These are phyloP conservation scores for Leptobrachium leishanense DNA, from an alignment of 2,113 vertebrate species.

Conservation along the genomic window DNA sequence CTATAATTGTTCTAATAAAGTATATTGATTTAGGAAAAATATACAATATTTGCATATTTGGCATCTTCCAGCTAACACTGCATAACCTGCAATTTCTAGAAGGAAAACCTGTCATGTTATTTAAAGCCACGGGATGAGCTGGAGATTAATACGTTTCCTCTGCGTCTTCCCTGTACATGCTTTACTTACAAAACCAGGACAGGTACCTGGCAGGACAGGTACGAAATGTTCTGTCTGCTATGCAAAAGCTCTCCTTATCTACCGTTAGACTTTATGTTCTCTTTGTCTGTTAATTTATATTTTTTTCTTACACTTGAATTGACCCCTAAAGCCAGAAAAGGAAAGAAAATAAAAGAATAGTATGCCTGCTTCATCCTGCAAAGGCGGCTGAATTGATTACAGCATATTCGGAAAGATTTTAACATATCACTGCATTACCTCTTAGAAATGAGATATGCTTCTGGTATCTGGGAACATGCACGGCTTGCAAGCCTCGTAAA, in stretches of 20 bases:
- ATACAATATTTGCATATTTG: too few species aligned
- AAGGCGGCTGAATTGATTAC: constrained; percentile 21
- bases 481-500: constrained; percentile 18
- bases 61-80: too few species aligned
- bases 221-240: too few species aligned
- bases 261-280: neutral
- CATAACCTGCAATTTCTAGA: too few species aligned
- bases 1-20: too few species aligned
- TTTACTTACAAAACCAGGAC: too few species aligned
- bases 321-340: neutral
- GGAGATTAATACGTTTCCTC: too few species aligned
- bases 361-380: neutral
- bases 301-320: neutral
- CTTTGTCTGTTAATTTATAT: constrained; percentile 2
- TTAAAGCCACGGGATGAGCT: too few species aligned
- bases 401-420: neutral
- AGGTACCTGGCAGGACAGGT: neutral
- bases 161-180: too few species aligned
- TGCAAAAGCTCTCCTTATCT: neutral
- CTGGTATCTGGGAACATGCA: constrained; percentile 12
- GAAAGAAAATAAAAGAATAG: neutral
- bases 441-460: constrained; percentile 27
- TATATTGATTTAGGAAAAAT: too few species aligned
- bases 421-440: constrained; percentile 17
- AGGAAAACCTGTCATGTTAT: too few species aligned